Evolutionary conservation across 2,797 vertebrate genomes (phyloP).

Genomic region (Epinephelus coioides): DNA sequence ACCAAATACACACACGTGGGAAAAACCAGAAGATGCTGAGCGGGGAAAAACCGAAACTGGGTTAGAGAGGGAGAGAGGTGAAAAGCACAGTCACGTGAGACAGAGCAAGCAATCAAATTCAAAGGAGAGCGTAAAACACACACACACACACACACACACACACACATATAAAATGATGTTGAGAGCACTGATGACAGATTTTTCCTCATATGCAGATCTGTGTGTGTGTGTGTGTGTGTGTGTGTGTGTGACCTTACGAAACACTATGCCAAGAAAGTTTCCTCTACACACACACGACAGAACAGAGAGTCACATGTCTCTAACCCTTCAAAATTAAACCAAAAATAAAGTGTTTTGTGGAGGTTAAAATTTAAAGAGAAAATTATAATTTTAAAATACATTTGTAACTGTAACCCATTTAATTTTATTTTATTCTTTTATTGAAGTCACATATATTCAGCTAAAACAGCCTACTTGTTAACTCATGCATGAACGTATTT

Average conservation of each 20-base stretch:
- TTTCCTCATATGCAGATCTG: constrained; percentile 27
- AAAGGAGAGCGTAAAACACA: background rate
- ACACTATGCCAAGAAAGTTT: background rate
- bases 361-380: background rate
- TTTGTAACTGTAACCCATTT: background rate
- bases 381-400: background rate
- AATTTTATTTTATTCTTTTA: background rate
- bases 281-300: background rate
- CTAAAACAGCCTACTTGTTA: background rate
- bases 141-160: too few species aligned
- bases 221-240: too few species aligned
- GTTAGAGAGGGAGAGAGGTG: constrained; percentile 26
- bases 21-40: constrained; percentile 51
- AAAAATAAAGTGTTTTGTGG: fast-evolving
- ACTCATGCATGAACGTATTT: background rate
- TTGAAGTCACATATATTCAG: background rate
- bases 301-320: background rate
- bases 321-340: background rate
- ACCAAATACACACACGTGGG: constrained; percentile 17
- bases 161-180: background rate
- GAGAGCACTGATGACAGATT: constrained; percentile 2
- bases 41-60: constrained; percentile 22
- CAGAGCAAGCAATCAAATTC: background rate
- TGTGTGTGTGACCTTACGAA: background rate
- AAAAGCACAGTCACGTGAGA: background rate